Percentiles rank a stretch among this genome's conserved stretches.
Evolutionary conservation across 2,113 vertebrate genomes (phyloP).

Genomic region (Centrocercus urophasianus): DNA sequence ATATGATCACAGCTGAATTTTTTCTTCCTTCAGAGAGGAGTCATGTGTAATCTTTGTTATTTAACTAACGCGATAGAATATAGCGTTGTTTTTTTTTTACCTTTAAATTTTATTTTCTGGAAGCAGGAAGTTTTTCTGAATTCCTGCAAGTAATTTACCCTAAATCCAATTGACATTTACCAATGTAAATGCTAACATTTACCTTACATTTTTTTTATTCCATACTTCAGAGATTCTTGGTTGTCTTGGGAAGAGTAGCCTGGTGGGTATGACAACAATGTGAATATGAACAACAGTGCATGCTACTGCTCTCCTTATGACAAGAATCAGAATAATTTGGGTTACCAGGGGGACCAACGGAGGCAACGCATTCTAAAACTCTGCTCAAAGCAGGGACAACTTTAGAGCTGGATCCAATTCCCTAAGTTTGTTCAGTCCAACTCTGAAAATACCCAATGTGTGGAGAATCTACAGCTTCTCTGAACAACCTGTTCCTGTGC

Average conservation of each 20-base stretch:
- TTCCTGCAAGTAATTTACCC: slow-evolving; percentile 49
- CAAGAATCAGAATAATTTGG: neutral
- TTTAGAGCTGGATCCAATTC: neutral
- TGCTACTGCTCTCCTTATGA: no score
- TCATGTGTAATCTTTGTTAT: neutral
- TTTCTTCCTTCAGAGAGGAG: neutral
- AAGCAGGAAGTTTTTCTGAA: slow-evolving; percentile 2
- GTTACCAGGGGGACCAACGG: neutral
- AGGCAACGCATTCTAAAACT: neutral
- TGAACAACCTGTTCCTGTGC: neutral
- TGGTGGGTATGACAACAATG: no score
- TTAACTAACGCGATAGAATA: neutral
- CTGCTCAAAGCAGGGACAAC: neutral
- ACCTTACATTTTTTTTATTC: neutral
- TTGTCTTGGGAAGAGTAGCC: neutral
- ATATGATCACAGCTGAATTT: neutral
- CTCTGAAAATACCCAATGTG: neutral
- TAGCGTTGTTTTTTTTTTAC: neutral
- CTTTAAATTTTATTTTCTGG: slow-evolving; percentile 32
- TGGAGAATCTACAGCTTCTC: neutral
- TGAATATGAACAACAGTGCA: neutral
- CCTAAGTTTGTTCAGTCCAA: neutral
- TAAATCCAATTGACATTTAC: neutral
- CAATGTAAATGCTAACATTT: neutral
- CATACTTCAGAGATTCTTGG: neutral